phyloP scores from a whole-genome alignment of 2,797 vertebrate genomes.

The Rhinichthys osculus region DNA sequence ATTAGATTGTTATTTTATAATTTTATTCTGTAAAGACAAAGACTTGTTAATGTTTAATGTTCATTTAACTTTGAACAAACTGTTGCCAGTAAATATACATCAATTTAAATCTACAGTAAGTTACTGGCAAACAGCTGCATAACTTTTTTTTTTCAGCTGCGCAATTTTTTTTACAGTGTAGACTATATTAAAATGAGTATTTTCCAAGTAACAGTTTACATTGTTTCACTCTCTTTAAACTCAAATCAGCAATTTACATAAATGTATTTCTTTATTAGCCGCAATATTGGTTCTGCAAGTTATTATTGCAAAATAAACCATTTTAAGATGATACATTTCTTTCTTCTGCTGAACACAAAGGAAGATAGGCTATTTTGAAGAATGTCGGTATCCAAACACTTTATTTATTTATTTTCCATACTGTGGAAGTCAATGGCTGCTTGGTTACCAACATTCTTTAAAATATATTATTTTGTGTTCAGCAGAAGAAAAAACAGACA shows the following conservation, averaged over 20 bases:
- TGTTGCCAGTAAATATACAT: too few species aligned
- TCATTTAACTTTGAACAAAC: too few species aligned
- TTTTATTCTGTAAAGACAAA: too few species aligned
- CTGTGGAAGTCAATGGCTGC: neutral
- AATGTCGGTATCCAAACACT: too few species aligned
- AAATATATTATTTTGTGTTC: neutral
- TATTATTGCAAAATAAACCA: neutral
- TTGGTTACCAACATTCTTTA: neutral
- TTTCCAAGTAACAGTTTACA: neutral
- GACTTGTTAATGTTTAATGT: too few species aligned
- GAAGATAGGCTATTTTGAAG: too few species aligned
- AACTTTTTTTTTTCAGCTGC: too few species aligned
- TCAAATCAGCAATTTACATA: neutral
- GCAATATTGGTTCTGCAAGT: neutral
- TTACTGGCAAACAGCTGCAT: too few species aligned
- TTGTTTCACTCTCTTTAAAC: neutral
- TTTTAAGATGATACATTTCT: neutral
- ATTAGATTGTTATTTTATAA: too few species aligned
- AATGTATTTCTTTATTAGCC: neutral
- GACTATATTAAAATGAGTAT: neutral
- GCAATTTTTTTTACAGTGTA: too few species aligned
- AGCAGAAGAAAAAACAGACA: neutral
- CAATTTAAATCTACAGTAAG: too few species aligned
- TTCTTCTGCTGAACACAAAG: too few species aligned
- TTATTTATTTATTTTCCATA: neutral